phyloP scores from a whole-genome alignment of 2,113 vertebrate species.

The Chloropsis cyanopogon region DNA sequence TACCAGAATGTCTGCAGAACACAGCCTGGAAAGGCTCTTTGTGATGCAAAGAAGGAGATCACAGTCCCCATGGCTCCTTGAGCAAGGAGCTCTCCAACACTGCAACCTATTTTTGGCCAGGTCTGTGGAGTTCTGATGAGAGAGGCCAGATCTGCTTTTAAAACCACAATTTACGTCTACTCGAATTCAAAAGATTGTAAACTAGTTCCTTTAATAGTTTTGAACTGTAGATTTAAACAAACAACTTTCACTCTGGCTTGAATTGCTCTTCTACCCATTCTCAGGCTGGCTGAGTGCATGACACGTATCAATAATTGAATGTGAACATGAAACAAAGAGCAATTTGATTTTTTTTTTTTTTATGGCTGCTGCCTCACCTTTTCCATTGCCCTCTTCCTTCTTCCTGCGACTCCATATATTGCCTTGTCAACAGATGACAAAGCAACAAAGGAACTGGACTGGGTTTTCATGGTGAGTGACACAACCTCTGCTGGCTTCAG shows the following conservation, averaged over 20 bases:
- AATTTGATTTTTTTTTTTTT: not conserved
- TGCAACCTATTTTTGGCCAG: not conserved
- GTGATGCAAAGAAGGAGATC: not conserved
- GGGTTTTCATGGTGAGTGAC: constrained; percentile 67
- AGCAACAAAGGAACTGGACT: constrained; percentile 78
- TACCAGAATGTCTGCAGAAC: not conserved
- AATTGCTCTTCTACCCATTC: not conserved
- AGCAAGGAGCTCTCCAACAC: not conserved
- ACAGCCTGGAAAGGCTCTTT: not conserved
- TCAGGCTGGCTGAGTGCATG: not conserved
- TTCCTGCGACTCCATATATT: constrained; percentile 74
- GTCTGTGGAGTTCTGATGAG: not conserved
- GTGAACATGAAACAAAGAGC: not conserved
- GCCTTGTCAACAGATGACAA: constrained; percentile 82
- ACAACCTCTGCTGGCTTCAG: constrained; percentile 77
- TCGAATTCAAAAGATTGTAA: not conserved
- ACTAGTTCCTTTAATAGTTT: accelerated
- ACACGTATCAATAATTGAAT: accelerated
- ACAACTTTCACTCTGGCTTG: not conserved
- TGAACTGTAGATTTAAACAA: not conserved
- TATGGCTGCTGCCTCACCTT: constrained; percentile 63
- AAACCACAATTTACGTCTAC: not conserved
- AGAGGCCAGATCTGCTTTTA: not conserved
- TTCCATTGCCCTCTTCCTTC: constrained; percentile 69
- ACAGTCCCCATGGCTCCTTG: not conserved